phyloP scores from a whole-genome alignment of 2,888 invertebrate genomes.

The Hipparchia sbordonii region DNA sequence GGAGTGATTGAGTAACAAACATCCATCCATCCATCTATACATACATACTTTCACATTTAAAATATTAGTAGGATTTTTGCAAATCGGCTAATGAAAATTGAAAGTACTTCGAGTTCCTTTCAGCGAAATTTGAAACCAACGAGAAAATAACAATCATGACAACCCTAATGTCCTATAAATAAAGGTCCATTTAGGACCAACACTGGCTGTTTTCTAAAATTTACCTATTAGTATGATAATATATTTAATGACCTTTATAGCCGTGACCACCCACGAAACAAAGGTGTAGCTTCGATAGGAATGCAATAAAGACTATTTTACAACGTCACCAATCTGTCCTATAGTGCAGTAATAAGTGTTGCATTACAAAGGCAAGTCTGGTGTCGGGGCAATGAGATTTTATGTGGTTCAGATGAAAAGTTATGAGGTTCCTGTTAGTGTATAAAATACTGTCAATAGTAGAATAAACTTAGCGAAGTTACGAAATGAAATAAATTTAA shows the following conservation, averaged over 20 bases:
- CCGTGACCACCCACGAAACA: slow-evolving; percentile 50
- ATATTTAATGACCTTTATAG: slow-evolving; percentile 47
- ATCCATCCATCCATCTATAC: too few relatives aligned
- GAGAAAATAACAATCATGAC: neutral
- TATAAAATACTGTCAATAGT: slow-evolving; percentile 48
- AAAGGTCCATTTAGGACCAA: slow-evolving; percentile 2
- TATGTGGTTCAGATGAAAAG: slow-evolving; percentile 56
- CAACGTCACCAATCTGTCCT: slow-evolving; percentile 55
- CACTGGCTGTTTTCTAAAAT: slow-evolving; percentile 37
- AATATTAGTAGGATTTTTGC: neutral
- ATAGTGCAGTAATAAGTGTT: slow-evolving; percentile 56
- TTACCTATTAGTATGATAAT: slow-evolving; percentile 41
- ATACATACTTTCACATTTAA: too few relatives aligned
- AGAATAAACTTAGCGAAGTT: slow-evolving; percentile 2
- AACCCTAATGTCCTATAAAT: slow-evolving; percentile 26
- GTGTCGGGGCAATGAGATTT: slow-evolving; percentile 55
- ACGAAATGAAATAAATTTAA: neutral
- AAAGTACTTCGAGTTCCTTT: neutral
- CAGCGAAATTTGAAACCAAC: neutral
- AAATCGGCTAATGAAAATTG: neutral
- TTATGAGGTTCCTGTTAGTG: slow-evolving; percentile 50
- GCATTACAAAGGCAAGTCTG: slow-evolving; percentile 54
- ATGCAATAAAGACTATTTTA: slow-evolving; percentile 50
- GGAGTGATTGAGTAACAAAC: too few relatives aligned
- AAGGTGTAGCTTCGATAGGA: slow-evolving; percentile 36